Percentiles rank a stretch among this genome's conserved stretches.
phyloP scores from a whole-genome alignment of 2,888 invertebrate genomes.

The Cephus pulcher region DNA sequence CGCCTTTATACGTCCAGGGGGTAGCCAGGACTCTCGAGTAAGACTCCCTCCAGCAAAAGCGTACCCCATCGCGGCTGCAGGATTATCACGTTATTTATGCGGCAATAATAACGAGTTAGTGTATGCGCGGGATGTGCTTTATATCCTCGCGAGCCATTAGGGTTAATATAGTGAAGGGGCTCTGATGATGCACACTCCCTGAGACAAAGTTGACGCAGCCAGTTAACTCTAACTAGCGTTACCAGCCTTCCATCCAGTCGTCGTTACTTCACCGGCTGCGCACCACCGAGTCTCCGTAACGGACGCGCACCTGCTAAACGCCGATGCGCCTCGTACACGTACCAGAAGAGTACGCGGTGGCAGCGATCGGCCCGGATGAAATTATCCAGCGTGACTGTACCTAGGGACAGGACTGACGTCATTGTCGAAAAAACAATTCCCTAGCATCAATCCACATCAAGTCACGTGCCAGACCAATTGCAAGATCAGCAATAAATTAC shows the following conservation, averaged over 20 bases:
- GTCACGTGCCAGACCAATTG: background rate
- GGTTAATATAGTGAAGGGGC: slow-evolving; percentile 61
- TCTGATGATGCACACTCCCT: slow-evolving; percentile 26
- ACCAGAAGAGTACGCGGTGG: background rate
- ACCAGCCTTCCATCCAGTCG: slow-evolving; percentile 14
- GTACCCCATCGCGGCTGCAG: slow-evolving; percentile 29
- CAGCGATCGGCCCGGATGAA: background rate
- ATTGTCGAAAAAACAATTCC: background rate
- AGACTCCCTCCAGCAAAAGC: slow-evolving; percentile 22
- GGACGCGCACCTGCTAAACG: slow-evolving; percentile 41
- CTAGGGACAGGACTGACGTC: background rate
- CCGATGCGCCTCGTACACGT: slow-evolving; percentile 34
- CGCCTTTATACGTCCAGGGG: slow-evolving; percentile 11
- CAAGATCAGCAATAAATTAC: background rate
- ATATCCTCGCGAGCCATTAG: slow-evolving; percentile 65
- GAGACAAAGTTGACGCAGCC: slow-evolving; percentile 30
- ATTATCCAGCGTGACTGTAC: background rate
- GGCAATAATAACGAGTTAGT: slow-evolving; percentile 66
- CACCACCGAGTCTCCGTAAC: slow-evolving; percentile 40
- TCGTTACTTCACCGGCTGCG: slow-evolving; percentile 32
- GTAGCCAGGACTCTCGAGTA: background rate
- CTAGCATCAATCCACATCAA: background rate
- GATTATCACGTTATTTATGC: slow-evolving; percentile 67
- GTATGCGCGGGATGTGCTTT: slow-evolving; percentile 66
- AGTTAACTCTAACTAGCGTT: slow-evolving; percentile 28